A percentile compares a stretch with the other conserved stretches of the same genome.
Evolutionary conservation across 2,888 invertebrate genomes (phyloP).

Genomic region (Julus scandinavius): DNA sequence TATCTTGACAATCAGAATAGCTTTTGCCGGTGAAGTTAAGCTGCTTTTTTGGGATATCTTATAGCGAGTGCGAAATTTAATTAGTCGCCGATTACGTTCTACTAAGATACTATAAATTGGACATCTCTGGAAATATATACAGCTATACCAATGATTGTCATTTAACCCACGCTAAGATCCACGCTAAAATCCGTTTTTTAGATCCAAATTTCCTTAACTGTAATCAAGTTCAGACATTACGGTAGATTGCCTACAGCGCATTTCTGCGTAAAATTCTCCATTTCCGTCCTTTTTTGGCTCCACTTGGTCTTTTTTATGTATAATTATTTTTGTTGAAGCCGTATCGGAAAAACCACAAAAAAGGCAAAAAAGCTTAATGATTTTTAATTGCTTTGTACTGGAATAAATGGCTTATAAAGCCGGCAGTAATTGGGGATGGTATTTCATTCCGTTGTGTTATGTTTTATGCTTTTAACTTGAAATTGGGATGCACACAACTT

Average conservation of each 20-base stretch:
- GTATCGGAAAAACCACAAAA: neutral
- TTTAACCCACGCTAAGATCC: too few species aligned
- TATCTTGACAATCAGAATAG: too few species aligned
- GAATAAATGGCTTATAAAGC: neutral
- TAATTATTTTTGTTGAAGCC: neutral
- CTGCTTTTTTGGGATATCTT: too few species aligned
- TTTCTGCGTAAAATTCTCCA: neutral
- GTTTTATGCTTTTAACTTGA: neutral
- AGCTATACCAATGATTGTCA: too few species aligned
- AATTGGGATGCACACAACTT: neutral
- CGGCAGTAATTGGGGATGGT: neutral
- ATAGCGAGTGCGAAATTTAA: too few species aligned
- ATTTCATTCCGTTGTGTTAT: neutral
- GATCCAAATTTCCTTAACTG: neutral
- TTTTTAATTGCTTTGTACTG: neutral
- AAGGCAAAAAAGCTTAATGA: neutral
- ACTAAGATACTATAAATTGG: too few species aligned
- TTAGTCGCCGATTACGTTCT: too few species aligned
- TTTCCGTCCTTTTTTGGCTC: neutral
- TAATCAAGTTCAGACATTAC: conserved; percentile 6
- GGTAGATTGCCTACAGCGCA: neutral
- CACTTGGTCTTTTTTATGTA: neutral
- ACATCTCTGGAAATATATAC: too few species aligned
- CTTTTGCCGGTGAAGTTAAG: too few species aligned
- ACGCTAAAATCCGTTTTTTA: neutral